phyloP scores from a whole-genome alignment of 2,797 vertebrate genomes.

The Aplochiton taeniatus region DNA sequence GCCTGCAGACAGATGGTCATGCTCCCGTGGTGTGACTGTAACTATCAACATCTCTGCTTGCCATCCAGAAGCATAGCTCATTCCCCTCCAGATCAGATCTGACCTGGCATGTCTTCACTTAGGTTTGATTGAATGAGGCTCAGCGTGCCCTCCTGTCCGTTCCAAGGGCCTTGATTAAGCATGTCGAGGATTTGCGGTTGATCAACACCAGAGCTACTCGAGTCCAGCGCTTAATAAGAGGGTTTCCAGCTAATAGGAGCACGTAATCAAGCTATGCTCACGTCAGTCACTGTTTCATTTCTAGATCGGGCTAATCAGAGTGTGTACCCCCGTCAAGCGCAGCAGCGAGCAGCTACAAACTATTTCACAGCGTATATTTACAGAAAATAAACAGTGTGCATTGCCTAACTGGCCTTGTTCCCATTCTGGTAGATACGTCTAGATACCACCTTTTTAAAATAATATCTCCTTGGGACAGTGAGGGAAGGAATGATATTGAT shows the following conservation, averaged over 20 bases:
- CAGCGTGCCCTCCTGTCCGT: slow-evolving; percentile 5
- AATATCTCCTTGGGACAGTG: not conserved
- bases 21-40: slow-evolving; percentile 38
- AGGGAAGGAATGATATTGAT: slow-evolving; percentile 40
- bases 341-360: too few species aligned
- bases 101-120: slow-evolving; percentile 7
- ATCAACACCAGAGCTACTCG: slow-evolving; percentile 8
- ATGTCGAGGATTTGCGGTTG: slow-evolving; percentile 24
- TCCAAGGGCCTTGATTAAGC: slow-evolving; percentile 16
- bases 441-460: too few species aligned
- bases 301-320: not conserved
- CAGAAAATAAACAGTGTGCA: too few species aligned
- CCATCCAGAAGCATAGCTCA: not conserved
- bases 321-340: not conserved
- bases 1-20: slow-evolving; percentile 50
- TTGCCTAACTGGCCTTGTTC: too few species aligned
- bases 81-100: slow-evolving; percentile 6
- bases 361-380: too few species aligned
- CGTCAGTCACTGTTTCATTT: not conserved
- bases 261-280: slow-evolving; percentile 2
- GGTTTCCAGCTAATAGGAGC: not conserved
- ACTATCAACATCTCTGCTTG: slow-evolving; percentile 4
- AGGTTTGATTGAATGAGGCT: slow-evolving; percentile 15
- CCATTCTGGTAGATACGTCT: too few species aligned
- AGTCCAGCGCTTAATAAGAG: slow-evolving; percentile 21